phyloP scores from a whole-genome alignment of 2,113 vertebrate genomes.

The Mormyrus lacerda region DNA sequence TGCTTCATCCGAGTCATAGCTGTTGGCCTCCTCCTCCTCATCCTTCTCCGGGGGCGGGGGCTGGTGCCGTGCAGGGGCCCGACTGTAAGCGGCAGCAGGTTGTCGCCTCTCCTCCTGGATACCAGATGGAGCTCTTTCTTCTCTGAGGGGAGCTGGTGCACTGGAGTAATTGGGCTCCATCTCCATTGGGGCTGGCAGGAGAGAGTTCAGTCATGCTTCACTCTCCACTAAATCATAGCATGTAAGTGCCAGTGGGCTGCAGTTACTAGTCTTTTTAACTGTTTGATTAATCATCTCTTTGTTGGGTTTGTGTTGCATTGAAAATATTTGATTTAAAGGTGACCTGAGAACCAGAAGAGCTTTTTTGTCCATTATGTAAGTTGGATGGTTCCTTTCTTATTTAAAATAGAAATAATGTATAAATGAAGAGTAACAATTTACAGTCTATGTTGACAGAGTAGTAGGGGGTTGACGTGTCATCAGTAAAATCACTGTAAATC shows the following conservation, averaged over 20 bases:
- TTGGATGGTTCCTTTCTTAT: not conserved
- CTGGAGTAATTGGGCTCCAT: slow-evolving; percentile 43
- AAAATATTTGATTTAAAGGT: not conserved
- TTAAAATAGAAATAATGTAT: not conserved
- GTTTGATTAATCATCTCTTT: not conserved
- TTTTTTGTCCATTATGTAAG: not conserved
- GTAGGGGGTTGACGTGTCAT: not conserved
- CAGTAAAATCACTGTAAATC: not conserved
- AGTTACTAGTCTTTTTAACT: not conserved
- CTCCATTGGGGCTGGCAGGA: slow-evolving; percentile 29
- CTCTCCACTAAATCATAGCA: not conserved
- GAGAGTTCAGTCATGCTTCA: not conserved
- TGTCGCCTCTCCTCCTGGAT: slow-evolving; percentile 67
- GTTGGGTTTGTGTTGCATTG: not conserved
- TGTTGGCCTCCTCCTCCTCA: slow-evolving; percentile 82
- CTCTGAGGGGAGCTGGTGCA: slow-evolving; percentile 40
- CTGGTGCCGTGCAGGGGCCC: slow-evolving; percentile 50
- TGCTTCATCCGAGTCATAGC: slow-evolving; percentile 92
- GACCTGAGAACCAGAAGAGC: not conserved
- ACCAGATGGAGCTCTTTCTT: slow-evolving; percentile 58
- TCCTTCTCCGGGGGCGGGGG: slow-evolving; percentile 60
- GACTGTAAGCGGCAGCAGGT: slow-evolving; percentile 41
- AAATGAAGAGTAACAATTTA: not conserved
- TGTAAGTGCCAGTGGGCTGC: not conserved
- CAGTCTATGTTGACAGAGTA: not conserved